These are phyloP conservation scores for Apolygus lucorum DNA, from an alignment of 1,140 invertebrate genomes.

Conservation along the genomic window DNA sequence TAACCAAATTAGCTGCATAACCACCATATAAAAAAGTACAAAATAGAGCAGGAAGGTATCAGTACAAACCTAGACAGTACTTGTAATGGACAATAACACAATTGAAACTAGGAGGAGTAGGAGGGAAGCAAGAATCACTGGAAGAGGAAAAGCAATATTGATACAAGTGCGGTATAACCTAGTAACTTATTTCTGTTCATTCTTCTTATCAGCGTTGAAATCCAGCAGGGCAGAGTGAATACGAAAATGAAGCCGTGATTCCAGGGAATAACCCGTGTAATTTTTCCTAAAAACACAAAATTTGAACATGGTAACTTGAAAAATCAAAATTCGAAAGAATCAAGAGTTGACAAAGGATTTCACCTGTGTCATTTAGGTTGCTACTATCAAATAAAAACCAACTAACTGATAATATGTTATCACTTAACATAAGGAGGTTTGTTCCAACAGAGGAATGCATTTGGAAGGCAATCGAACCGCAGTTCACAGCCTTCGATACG, in stretches of 20 bases:
- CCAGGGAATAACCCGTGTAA: conserved; percentile 54
- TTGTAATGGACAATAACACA: neutral
- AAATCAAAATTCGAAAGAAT: no score
- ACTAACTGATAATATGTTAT: no score
- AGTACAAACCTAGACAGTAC: neutral
- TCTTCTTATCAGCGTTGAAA: conserved; percentile 37
- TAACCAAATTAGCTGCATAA: no score
- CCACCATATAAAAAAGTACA: neutral
- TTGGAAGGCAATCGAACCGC: no score
- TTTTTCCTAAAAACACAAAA: conserved; percentile 36
- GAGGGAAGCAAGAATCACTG: neutral
- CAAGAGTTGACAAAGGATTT: no score
- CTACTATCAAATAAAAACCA: no score
- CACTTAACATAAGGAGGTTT: no score
- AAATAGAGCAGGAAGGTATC: neutral
- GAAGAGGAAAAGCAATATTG: neutral
- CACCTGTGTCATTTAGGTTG: no score
- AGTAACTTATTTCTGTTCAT: neutral
- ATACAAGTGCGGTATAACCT: neutral
- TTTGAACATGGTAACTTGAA: no score
- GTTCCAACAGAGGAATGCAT: no score
- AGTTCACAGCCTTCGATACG: no score
- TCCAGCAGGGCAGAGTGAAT: conserved; percentile 70
- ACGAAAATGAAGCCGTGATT: conserved; percentile 84
- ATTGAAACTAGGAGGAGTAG: neutral